phyloP scores from a whole-genome alignment of 2,888 invertebrate species.

The Lithodes maja region DNA sequence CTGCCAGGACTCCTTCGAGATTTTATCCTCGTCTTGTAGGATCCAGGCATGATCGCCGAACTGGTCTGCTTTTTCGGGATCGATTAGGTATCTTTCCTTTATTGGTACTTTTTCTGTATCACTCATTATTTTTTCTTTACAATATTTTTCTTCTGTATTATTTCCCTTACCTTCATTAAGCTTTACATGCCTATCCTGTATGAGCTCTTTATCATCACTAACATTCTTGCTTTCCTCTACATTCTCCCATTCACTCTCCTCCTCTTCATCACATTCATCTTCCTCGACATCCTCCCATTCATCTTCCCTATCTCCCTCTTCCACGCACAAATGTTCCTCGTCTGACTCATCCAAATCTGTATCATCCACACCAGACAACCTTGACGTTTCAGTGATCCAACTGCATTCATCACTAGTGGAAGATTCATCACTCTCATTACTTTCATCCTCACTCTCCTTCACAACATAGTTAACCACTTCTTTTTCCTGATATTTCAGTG shows the following conservation, averaged over 20 bases:
- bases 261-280: not conserved
- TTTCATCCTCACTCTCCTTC: not conserved
- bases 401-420: not conserved
- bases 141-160: not conserved
- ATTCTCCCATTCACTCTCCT: not conserved
- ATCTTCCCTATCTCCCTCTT: not conserved
- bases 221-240: not conserved
- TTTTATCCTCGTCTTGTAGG: not conserved
- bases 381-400: not conserved
- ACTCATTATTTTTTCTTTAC: not conserved
- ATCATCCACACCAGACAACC: not conserved
- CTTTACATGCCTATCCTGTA: not conserved
- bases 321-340: not conserved
- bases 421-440: not conserved
- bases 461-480: not conserved
- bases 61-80: not conserved
- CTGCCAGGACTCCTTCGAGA: not conserved
- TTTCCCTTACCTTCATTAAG: not conserved
- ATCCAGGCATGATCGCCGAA: not conserved
- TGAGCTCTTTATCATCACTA: not conserved
- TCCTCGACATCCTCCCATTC: not conserved
- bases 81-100: not conserved
- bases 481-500: not conserved
- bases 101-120: not conserved
- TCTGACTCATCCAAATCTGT: not conserved